Percentiles rank a stretch among this genome's conserved stretches.
Evolutionary conservation across 2,113 vertebrate genomes (phyloP).

Genomic region (Sminthopsis crassicaudata): DNA sequence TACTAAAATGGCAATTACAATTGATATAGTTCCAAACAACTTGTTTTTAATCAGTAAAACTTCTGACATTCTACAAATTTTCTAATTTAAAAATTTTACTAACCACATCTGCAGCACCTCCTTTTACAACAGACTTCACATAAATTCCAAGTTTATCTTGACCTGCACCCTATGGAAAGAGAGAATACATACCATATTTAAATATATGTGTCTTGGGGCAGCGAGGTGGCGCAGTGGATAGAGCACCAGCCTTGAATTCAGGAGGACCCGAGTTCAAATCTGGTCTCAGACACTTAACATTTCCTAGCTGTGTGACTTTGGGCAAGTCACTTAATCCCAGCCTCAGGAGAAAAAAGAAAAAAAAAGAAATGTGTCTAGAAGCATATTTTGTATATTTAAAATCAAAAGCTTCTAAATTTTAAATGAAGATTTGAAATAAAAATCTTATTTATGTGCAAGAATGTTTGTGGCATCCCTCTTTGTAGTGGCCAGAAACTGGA

Average conservation of each 20-base stretch:
- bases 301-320: too few species aligned
- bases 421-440: background rate
- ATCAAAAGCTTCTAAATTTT: background rate
- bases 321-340: too few species aligned
- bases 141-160: constrained; percentile 99
- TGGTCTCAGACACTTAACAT: too few species aligned
- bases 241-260: too few species aligned
- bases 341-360: too few species aligned
- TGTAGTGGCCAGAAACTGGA: too few species aligned
- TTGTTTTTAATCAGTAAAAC: background rate
- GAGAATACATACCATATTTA: background rate
- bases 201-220: accelerated
- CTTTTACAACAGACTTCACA: constrained; percentile 98
- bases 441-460: background rate
- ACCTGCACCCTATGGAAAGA: constrained; percentile 91
- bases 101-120: constrained; percentile 97
- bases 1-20: background rate
- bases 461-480: too few species aligned
- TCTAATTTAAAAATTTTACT: constrained; percentile 76
- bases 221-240: too few species aligned
- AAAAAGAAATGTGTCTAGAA: background rate
- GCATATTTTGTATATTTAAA: accelerated
- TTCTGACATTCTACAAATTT: background rate
- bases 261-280: too few species aligned
- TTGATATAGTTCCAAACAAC: background rate